These are phyloP conservation scores for Caenorhabditis panamensis DNA, from an alignment of 2,888 invertebrate species.

Conservation along the genomic window DNA sequence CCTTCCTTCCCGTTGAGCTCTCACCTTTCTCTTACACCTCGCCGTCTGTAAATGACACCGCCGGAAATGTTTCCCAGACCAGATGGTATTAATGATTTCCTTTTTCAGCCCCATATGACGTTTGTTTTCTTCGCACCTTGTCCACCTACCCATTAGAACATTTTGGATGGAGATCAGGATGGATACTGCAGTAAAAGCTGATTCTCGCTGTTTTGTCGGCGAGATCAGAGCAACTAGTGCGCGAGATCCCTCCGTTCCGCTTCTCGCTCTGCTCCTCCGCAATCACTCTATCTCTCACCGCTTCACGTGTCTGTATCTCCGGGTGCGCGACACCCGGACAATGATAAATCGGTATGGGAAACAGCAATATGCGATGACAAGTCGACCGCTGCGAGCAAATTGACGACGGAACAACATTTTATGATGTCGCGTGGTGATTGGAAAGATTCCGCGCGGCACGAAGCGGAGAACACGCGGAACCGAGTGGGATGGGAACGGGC, in stretches of 20 bases:
- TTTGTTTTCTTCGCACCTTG: neutral
- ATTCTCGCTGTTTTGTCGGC: slow-evolving; percentile 39
- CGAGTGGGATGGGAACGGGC: slow-evolving; percentile 6
- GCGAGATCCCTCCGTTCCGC: slow-evolving; percentile 28
- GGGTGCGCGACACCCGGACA: slow-evolving; percentile 29
- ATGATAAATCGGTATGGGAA: slow-evolving; percentile 66
- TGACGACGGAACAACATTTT: slow-evolving; percentile 39
- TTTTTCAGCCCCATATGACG: neutral
- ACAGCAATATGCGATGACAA: slow-evolving; percentile 45
- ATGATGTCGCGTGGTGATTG: slow-evolving; percentile 43
- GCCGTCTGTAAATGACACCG: neutral
- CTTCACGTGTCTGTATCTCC: slow-evolving; percentile 9
- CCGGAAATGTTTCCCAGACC: neutral
- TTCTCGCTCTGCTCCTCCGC: slow-evolving; percentile 14
- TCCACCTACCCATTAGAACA: neutral
- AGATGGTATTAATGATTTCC: neutral
- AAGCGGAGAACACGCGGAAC: slow-evolving; percentile 24
- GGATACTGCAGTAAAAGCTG: neutral
- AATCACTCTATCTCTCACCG: slow-evolving; percentile 13
- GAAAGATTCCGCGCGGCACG: slow-evolving; percentile 4
- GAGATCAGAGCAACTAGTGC: slow-evolving; percentile 50
- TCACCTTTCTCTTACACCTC: neutral
- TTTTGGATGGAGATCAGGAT: neutral
- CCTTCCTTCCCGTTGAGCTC: neutral
- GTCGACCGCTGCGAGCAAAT: slow-evolving; percentile 49